Base-by-base conservation (phyloP, 2,113 vertebrate species). In the Pygoscelis adeliae region DNA sequence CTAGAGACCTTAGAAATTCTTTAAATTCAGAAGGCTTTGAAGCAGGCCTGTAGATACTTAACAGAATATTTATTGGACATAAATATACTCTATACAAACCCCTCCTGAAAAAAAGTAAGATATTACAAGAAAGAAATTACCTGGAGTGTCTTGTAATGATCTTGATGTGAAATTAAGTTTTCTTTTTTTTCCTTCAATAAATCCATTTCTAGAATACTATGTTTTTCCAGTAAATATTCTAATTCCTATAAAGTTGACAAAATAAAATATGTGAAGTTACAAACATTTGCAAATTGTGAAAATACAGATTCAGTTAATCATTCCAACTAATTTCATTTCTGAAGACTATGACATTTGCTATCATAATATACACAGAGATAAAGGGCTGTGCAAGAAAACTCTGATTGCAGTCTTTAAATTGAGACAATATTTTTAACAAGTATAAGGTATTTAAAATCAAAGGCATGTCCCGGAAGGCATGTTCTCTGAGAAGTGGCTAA, bases 141-240 rank as follows among this genome's bases (percentile, higher is more conserved):
- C 98, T 98, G 98, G 38, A 98, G 95, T 10, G 63, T 95, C 79
- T 89, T 97, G 87, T 98, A 98, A 85, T 78, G 88, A 62, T 98
- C 98, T 90, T 98, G 96, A 77, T 98, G 93, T 59, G 97, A 97
- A 92, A 97, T 67, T 34, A 77, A 76, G 58, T 98, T 97, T 88
- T 97, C 97, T 18, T 97, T 96, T 82, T 97, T 98, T 71, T 98
- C 97, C 69, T 98, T 98, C 93, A 98, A 86, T n/a, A 98, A 98
- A 84, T 94, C 92, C 66, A 96, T 96, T 96, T 98, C 98, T 77
- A 98, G 80, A 47, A 95, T n/a, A 74, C 82, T 96, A 26, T 98
- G 97, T 63, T 98, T 98, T 93, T 98, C 97, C 95, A 98, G 87
- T 72, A 98, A 91, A 40, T 77, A 83, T 65, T 98, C 97, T 44